phyloP scores from a whole-genome alignment of 1,140 invertebrate genomes.

The Zaprionus taronus region DNA sequence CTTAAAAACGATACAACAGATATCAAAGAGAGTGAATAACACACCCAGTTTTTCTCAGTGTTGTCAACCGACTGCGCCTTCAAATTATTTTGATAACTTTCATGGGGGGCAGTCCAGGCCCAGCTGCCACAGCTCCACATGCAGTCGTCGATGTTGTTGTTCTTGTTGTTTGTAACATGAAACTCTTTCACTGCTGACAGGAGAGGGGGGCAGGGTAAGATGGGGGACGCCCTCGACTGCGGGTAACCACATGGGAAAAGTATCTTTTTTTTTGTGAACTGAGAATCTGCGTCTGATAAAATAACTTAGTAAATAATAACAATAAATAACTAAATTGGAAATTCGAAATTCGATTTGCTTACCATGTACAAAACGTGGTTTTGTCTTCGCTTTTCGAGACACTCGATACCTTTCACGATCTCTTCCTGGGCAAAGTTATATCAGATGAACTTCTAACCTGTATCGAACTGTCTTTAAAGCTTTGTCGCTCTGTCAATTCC shows the following conservation, averaged over 20 bases:
- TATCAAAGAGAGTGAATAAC: neutral
- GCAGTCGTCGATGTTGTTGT: constrained; percentile 36
- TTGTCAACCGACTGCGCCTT: constrained; percentile 56
- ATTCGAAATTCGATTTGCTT: constrained; percentile 11
- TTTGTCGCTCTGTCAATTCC: neutral
- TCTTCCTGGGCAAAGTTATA: constrained; percentile 4
- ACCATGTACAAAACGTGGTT: constrained; percentile 35
- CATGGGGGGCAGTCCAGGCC: constrained; percentile 42
- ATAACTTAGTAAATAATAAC: constrained; percentile 22
- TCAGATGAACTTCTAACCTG: constrained; percentile 2
- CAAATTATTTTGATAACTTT: constrained; percentile 54
- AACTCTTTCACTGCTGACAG: constrained; percentile 5
- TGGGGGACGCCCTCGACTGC: constrained; percentile 17
- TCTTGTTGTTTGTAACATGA: constrained; percentile 40
- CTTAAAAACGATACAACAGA: constrained; percentile 6
- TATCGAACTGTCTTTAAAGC: neutral
- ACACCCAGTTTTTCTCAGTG: constrained; percentile 58
- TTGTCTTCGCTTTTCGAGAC: constrained; percentile 29
- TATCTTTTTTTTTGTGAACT: constrained; percentile 2
- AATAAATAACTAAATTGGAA: constrained; percentile 35
- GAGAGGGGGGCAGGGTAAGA: neutral
- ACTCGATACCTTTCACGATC: constrained; percentile 7
- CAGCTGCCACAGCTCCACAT: constrained; percentile 46
- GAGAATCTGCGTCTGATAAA: constrained; percentile 27
- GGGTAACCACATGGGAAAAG: constrained; percentile 38